These are phyloP conservation scores for Colius striatus DNA, from an alignment of 2,113 vertebrate species.

Conservation along the genomic window DNA sequence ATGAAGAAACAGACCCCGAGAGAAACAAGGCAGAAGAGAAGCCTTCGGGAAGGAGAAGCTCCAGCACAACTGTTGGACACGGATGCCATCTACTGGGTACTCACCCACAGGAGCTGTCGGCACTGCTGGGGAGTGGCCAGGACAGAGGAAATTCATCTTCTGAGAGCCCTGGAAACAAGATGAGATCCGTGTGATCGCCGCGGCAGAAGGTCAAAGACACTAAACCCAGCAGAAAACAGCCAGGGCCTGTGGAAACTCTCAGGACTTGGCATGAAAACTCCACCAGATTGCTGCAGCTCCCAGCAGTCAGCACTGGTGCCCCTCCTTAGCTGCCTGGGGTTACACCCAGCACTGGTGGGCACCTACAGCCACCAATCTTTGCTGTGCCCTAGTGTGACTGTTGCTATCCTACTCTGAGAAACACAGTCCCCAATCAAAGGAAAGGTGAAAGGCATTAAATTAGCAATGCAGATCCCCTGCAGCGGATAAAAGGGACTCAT, in stretches of 20 bases:
- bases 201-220: not conserved
- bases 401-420: not conserved
- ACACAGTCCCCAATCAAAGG: not conserved
- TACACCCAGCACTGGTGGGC: not conserved
- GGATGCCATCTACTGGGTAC: conserved; percentile 59
- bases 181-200: not conserved
- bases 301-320: not conserved
- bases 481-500: not conserved
- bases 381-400: not conserved
- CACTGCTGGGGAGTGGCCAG: accelerated
- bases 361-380: not conserved
- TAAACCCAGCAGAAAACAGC: not conserved
- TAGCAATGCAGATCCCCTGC: not conserved
- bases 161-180: not conserved
- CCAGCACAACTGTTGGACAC: not conserved
- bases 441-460: not conserved
- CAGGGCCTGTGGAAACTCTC: not conserved
- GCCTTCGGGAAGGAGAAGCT: not conserved
- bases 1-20: not conserved
- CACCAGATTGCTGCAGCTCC: not conserved
- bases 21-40: not conserved
- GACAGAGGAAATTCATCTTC: not conserved
- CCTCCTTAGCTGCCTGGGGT: not conserved
- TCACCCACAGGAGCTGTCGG: not conserved
- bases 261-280: not conserved